A percentile compares a stretch with the other conserved stretches of the same genome.
Evolutionary conservation across 1,140 invertebrate species (phyloP).

Genomic region (Monomorium pharaonis): DNA sequence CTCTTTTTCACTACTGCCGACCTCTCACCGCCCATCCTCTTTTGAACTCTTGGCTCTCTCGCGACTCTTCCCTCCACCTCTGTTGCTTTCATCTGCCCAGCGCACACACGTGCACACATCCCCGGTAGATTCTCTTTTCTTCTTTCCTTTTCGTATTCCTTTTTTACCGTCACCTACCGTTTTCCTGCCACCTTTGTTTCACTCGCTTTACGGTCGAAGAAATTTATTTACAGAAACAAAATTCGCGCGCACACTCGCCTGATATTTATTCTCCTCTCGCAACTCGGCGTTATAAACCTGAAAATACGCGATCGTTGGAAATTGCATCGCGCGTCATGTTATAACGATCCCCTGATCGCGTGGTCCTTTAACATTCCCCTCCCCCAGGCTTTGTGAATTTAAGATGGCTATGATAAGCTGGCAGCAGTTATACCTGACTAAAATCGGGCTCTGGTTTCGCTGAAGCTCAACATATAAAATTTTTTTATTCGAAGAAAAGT

Average conservation of each 20-base stretch:
- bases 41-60: background rate
- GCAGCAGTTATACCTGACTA: background rate
- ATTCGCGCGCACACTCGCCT: constrained; percentile 1
- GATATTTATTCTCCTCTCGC: background rate
- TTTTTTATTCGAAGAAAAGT: background rate
- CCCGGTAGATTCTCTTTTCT: background rate
- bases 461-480: background rate
- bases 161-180: constrained; percentile 4
- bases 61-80: background rate
- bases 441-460: constrained; percentile 11
- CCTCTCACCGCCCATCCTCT: background rate
- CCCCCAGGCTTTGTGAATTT: constrained; percentile 18
- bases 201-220: background rate
- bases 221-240: constrained; percentile 49
- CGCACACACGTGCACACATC: background rate
- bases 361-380: constrained; percentile 31
- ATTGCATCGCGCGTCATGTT: constrained; percentile 23
- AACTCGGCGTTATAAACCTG: constrained; percentile 9
- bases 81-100: background rate
- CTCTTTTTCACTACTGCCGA: background rate
- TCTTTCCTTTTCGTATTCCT: background rate
- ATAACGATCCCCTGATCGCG: constrained; percentile 1
- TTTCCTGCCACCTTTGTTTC: constrained; percentile 16
- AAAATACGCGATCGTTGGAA: constrained; percentile 5
- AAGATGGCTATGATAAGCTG: constrained; percentile 18